Conservation (phyloP, 37 sponge, comb jelly and placozoan genomes). For the Geodia barretti region DNA sequence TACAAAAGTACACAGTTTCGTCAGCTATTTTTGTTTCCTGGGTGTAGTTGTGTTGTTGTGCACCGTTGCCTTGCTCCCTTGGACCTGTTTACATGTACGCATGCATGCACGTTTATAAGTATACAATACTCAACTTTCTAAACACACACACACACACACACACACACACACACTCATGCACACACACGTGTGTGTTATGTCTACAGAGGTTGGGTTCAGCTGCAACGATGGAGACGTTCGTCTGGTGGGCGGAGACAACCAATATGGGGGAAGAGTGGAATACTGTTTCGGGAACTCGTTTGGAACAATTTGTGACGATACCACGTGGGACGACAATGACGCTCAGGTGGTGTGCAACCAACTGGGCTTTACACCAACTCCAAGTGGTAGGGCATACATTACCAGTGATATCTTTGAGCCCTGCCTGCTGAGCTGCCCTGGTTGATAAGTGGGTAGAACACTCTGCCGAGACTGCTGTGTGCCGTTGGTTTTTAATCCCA, state of each 20-base stretch:
- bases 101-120: conserved; percentile 1
- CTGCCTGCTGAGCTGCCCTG: no score
- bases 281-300: conserved; percentile 19
- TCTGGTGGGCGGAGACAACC: conserved; percentile 24
- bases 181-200: background rate
- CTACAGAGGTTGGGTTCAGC: conserved; percentile 20
- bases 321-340: conserved; percentile 4
- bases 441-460: no score
- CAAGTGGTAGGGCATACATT: no score
- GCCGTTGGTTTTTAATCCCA: no score
- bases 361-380: conserved; percentile 14
- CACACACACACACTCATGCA: conserved; percentile 32
- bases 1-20: no score
- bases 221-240: conserved; percentile 27
- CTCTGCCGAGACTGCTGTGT: no score
- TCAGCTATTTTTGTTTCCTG: no score
- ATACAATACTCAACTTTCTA: background rate
- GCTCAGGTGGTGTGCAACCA: conserved; percentile 49
- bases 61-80: conserved; percentile 20
- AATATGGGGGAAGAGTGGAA: conserved; percentile 49
- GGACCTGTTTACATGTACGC: conserved; percentile 22
- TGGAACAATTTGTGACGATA: conserved; percentile 35
- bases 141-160: conserved; percentile 22
- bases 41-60: no score
- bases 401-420: no score